Percentiles rank a stretch among this genome's conserved stretches.
These are phyloP conservation scores for Periparus ater DNA, from an alignment of 2,797 vertebrate species.

Conservation along the genomic window DNA sequence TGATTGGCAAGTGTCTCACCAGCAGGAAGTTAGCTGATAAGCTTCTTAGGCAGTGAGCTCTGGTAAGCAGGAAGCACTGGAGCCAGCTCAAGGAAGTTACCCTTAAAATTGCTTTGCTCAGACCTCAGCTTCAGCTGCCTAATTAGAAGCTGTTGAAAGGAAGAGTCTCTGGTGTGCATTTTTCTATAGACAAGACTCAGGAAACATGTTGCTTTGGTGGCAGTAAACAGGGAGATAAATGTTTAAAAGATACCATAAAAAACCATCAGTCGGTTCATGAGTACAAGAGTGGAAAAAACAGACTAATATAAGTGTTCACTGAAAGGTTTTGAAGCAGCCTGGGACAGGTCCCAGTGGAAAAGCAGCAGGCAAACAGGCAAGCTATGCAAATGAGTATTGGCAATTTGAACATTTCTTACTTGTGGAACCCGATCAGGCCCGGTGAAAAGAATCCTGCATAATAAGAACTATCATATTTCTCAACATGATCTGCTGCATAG, in stretches of 20 bases:
- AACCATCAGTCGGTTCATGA: background rate
- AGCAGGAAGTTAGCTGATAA: constrained; percentile 69
- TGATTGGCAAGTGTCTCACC: constrained; percentile 58
- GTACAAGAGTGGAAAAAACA: constrained; percentile 13
- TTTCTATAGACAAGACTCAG: constrained; percentile 45
- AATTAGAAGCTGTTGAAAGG: constrained; percentile 63
- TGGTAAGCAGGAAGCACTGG: constrained; percentile 58
- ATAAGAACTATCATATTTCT: constrained; percentile 50
- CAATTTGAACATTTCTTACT: constrained; percentile 47
- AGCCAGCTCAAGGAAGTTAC: constrained; percentile 57
- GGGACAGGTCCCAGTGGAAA: constrained; percentile 12
- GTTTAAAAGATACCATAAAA: constrained; percentile 52
- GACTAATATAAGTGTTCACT: background rate
- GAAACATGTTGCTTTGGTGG: constrained; percentile 30
- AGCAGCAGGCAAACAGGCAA: background rate
- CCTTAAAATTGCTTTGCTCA: constrained; percentile 63
- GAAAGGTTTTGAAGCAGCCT: constrained; percentile 26
- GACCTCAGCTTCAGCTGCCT: constrained; percentile 46
- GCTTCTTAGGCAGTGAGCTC: constrained; percentile 63
- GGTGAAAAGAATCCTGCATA: background rate
- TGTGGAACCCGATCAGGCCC: background rate
- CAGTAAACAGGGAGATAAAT: constrained; percentile 52
- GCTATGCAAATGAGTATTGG: constrained; percentile 29
- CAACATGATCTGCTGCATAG: background rate
- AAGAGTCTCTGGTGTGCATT: constrained; percentile 51